Base-by-base conservation (phyloP, 1,140 invertebrate genomes). In the Ceratina australensis region DNA sequence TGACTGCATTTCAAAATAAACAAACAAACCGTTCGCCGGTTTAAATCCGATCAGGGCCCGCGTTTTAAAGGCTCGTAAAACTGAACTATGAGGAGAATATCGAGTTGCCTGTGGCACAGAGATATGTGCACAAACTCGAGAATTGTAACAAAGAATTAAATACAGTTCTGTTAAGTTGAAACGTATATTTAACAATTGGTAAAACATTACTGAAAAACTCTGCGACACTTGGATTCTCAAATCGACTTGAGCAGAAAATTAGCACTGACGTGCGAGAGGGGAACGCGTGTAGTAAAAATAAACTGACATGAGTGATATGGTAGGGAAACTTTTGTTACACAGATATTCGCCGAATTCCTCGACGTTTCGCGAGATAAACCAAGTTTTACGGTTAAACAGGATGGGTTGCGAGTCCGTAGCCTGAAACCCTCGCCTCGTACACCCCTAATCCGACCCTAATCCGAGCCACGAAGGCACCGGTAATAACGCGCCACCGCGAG, bases 401-500 rank as follows among this genome's bases (percentile, higher is more conserved):
- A 49, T 16, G 49, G 18, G 7, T 56, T 28, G 24, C 33, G 57
- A 20, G 52, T 69, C 47, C 26, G 24, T 24, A n/a, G 20, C 1
- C 22, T 18, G 15, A 15, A 63, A 15, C 69, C 28, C 28, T 15
- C 5, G 12, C 16, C 57, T 8, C 69, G 1, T 22, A 72, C 28
- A 72, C 18, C 60, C 22, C 60, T 72, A 83, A 82, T 81, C 75
- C 59, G 24, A n/a, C 28, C 22, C 49, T 69, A 56, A 74, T 74
- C 59, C 56, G 12, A 13, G 33, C 47, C 49, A 67, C 42, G 59
- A 73, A 65, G 57, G 68, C 52, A 26, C 3, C 33, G 63, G 68
- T 72, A 81, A 81, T 81, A 83, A 78, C 74, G 65, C 33, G 28
- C 33, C 2, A n/a, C 28, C 52, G 63, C 66, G 54, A n/a, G 61